A percentile compares a stretch with the other conserved stretches of the same genome.
Conservation (phyloP, 2,888 invertebrate genomes). For the Lymantria monacha region DNA sequence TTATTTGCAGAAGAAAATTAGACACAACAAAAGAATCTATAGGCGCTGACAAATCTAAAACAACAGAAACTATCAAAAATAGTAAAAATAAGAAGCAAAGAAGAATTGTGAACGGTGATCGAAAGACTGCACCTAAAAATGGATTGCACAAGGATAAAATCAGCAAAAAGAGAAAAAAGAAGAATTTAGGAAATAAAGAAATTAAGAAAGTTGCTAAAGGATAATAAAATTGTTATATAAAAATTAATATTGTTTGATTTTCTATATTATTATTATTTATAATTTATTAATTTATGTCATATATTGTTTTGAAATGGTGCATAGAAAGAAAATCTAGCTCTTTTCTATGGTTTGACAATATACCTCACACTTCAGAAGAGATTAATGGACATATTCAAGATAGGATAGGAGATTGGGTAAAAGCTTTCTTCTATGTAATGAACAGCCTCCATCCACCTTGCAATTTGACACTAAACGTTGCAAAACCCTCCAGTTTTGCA, state of each 20-base stretch:
- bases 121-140: slow-evolving; percentile 18
- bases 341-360: no score
- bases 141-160: slow-evolving; percentile 22
- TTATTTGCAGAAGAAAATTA: slow-evolving; percentile 55
- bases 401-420: no score
- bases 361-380: no score
- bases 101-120: slow-evolving; percentile 43
- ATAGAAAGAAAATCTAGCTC: no score
- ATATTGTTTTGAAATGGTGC: no score
- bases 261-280: slow-evolving; percentile 7
- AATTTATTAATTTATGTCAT: no score
- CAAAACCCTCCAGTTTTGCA: no score
- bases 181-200: slow-evolving; percentile 34
- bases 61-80: slow-evolving; percentile 40
- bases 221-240: slow-evolving; percentile 15
- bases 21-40: slow-evolving; percentile 40
- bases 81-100: slow-evolving; percentile 58
- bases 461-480: no score
- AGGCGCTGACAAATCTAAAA: slow-evolving; percentile 1
- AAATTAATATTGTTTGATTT: not conserved
- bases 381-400: no score
- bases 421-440: no score
- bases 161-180: slow-evolving; percentile 29
- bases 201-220: slow-evolving; percentile 28
- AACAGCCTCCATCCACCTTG: no score